A percentile compares a stretch with the other conserved stretches of the same genome.
These are phyloP conservation scores for Eudemis profundana DNA, from an alignment of 2,888 invertebrate genomes.

Conservation along the genomic window DNA sequence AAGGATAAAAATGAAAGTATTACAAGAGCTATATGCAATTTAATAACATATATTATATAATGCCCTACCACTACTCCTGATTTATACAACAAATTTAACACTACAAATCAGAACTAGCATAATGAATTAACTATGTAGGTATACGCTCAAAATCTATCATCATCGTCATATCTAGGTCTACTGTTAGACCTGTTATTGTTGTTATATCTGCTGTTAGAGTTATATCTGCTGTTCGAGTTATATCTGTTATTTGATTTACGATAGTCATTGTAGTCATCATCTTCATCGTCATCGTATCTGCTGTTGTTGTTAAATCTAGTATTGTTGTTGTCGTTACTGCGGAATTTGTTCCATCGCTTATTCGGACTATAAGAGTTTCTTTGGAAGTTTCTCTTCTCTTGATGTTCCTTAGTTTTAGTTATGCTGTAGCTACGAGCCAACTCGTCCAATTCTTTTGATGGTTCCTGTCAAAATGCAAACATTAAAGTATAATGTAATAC, in stretches of 20 bases:
- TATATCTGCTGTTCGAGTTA: constrained; percentile 45
- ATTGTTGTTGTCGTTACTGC: constrained; percentile 46
- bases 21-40: too few relatives aligned
- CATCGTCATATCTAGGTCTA: constrained; percentile 29
- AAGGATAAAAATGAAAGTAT: too few relatives aligned
- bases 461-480: constrained; percentile 59
- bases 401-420: constrained; percentile 57
- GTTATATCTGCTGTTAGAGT: constrained; percentile 44
- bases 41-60: too few relatives aligned
- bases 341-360: constrained; percentile 53
- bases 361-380: constrained; percentile 52
- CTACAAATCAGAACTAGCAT: too few relatives aligned
- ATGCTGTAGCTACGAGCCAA: constrained; percentile 60
- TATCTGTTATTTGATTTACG: constrained; percentile 44
- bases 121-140: too few relatives aligned
- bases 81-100: too few relatives aligned
- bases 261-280: constrained; percentile 36
- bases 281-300: constrained; percentile 39
- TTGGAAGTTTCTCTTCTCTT: constrained; percentile 56
- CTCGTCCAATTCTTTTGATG: constrained; percentile 64
- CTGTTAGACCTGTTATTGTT: constrained; percentile 41
- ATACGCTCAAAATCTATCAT: constrained; percentile 23
- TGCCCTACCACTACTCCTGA: too few relatives aligned
- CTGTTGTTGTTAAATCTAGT: constrained; percentile 44
- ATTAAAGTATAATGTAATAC: constrained; percentile 13